Base-by-base conservation (phyloP, 2,888 invertebrate genomes). In the Platypus cylindrus region DNA sequence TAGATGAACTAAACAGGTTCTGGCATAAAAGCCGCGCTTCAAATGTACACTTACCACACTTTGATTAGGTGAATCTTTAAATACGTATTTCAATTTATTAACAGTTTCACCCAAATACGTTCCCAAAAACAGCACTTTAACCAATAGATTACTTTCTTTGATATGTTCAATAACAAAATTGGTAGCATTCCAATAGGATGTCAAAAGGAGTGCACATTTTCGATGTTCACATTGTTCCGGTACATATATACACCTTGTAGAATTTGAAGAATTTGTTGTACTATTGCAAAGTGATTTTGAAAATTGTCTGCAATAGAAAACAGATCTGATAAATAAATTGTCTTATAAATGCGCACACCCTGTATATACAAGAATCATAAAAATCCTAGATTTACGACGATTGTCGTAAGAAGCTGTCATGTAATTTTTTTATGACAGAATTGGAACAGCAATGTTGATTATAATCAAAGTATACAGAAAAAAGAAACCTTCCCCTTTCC, bases 41-140 rank as follows among this genome's bases (percentile, higher is more conserved):
- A 8, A 26, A 11, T 29, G 29, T 5, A 7, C 17, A 32, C 42
- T 37, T 34, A 42, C 42, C 40, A 42, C 32, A 34, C 42, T 42
- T 37, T 41, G 27, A 24, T 35, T 31, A n/a, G n/a, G 8, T 17
- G 16, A n/a, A 4, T 32, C 8, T 17, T 17, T 33, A 37, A 63
- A 62, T 20, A 50, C 48, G 2, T 52, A 45, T 13, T 55, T 58
- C n/a, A 74, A 45, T 7, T 51, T 45, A 9, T 56, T 51, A 0
- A 66, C 52, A 0, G 62, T 61, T 3, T 54, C 40, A 34, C 56
- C 58, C 28, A 82, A 61, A 42, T 73, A 61, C 0, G 65, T 54
- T 1, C 79, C 82, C 9, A 84, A 58, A 79, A 80, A 84, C 3
- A 73, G 63, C 0, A 84, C 73, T 50, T 72, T 74, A 0, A 81